Evolutionary conservation across 2,797 vertebrate genomes (phyloP), one percentile per base, ranked within the genome.

Genomic region (Danio albolineatus): DNA sequence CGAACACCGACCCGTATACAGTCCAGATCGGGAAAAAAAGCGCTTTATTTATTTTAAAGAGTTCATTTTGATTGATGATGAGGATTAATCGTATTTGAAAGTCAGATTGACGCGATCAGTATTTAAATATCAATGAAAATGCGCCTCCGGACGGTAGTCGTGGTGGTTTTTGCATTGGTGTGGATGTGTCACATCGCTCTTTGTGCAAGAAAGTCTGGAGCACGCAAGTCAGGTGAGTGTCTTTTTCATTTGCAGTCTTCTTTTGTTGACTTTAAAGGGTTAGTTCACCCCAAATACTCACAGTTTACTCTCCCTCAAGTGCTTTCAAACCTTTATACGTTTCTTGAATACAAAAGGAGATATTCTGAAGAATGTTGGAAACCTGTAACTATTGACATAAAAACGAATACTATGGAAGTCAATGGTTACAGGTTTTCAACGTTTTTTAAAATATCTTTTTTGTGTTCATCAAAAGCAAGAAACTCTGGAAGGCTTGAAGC

Each of bases 221-320:
- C 21, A 44, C 46, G 59, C 14, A 79, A 79, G 39, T 7, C 77
- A 16, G 77, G 77, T 79, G 38, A 71, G 77, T 38, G 36, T 43
- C 13, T 2, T 43, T 49, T 49, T 7, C 12, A 10, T 28, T 43
- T 41, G 8, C 53, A 5, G 0, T 70, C 5, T 17, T 54, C 4
- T n/a, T 53, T 51, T 17, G 10, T 39, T 17, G 0, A 17, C 1
- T 28, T 28, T 28, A 28, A 1, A 28, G 28, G 28, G 28, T 28
- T 3, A 28, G 28, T 28, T 28, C 28, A 28, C 28, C 28, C 28
- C 28, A 28, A 3, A 28, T n/a, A n/a, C n/a, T n/a, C n/a, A n/a
- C n/a, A n/a, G 28, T 28, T 28, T 28, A 28, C 28, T 28, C n/a
- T n/a, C n/a, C n/a, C n/a, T n/a, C 28, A 28, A 28, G 28, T 28